These are phyloP conservation scores for Apotomis turbidana DNA, from an alignment of 2,888 invertebrate genomes.

Conservation along the genomic window DNA sequence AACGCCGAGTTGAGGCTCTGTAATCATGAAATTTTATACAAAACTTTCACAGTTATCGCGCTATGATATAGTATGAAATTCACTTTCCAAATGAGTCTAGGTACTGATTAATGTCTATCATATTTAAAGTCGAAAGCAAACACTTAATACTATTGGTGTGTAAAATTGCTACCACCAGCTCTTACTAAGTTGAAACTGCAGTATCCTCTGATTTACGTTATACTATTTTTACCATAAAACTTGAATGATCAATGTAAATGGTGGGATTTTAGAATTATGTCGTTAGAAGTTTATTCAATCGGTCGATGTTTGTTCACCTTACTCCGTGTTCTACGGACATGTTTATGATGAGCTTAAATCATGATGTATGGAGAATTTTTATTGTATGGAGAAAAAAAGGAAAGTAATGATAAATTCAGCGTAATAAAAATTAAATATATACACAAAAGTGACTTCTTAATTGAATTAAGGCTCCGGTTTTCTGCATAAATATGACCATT, in stretches of 20 bases:
- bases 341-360: neutral
- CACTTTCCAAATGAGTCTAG: too few relatives aligned
- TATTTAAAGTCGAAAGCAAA: neutral
- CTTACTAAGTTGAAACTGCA: conserved; percentile 4
- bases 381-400: neutral
- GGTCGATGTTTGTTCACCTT: neutral
- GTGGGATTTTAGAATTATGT: neutral
- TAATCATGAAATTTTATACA: too few relatives aligned
- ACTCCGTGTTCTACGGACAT: conserved; percentile 2
- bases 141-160: neutral
- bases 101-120: too few relatives aligned
- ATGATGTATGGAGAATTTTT: neutral
- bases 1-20: too few relatives aligned
- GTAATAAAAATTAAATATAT: too few relatives aligned
- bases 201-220: conserved; percentile 12
- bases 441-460: too few relatives aligned
- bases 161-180: neutral
- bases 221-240: conserved; percentile 18
- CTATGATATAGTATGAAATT: too few relatives aligned
- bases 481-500: too few relatives aligned
- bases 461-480: too few relatives aligned
- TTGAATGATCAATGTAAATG: conserved; percentile 8
- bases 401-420: too few relatives aligned
- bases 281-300: conserved; percentile 1
- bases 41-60: too few relatives aligned